Evolutionary conservation across 2,888 invertebrate genomes (phyloP).

Genomic region (Ommatoiulus sabulosus): DNA sequence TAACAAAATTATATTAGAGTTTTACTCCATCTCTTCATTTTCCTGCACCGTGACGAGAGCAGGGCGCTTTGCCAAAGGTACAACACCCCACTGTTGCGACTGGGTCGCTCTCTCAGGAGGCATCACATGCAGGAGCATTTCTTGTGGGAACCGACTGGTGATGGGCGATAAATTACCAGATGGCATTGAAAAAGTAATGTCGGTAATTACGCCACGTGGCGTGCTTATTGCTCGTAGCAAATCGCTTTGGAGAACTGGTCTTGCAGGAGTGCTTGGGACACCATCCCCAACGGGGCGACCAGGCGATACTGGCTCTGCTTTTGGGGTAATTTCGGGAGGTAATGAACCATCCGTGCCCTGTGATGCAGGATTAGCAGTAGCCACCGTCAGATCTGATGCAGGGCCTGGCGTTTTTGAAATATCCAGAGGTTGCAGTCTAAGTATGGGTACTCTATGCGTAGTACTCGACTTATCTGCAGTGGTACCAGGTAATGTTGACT

Average conservation of each 20-base stretch:
- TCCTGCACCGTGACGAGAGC: not conserved
- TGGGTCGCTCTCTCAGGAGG: not conserved
- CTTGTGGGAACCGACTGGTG: not conserved
- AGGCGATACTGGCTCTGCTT: not conserved
- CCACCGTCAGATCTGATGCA: not conserved
- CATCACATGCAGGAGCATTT: not conserved
- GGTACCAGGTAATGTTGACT: not conserved
- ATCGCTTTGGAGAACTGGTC: not conserved
- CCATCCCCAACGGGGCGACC: not conserved
- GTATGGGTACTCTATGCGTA: not conserved
- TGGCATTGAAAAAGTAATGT: slow-evolving; percentile 14
- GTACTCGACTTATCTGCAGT: not conserved
- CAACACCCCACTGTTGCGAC: not conserved
- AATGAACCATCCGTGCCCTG: not conserved
- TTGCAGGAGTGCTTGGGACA: not conserved
- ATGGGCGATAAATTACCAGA: slow-evolving; percentile 17
- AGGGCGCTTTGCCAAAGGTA: not conserved
- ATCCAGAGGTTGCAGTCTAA: not conserved
- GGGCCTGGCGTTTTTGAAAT: not conserved
- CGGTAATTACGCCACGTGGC: not conserved
- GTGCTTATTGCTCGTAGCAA: slow-evolving; percentile 49
- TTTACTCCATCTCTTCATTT: not conserved
- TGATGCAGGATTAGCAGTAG: not conserved
- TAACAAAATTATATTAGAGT: not conserved
- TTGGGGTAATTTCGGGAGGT: not conserved